Evolutionary conservation across 2,888 invertebrate species (phyloP).

Genomic region (Dorcus hopei): DNA sequence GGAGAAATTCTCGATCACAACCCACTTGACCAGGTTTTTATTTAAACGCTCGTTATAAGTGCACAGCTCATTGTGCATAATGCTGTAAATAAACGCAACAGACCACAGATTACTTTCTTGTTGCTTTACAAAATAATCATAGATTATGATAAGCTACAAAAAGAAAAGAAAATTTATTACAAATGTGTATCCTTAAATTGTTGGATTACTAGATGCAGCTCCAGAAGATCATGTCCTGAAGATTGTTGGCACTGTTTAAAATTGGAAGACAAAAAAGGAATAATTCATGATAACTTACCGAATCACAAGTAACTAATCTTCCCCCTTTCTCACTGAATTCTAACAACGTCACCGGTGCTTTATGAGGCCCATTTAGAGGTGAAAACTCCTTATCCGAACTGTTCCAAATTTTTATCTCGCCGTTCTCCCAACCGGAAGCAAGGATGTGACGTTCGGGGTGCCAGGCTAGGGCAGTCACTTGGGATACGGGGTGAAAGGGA

Average conservation of each 20-base stretch:
- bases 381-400: constrained; percentile 64
- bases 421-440: constrained; percentile 89
- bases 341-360: constrained; percentile 62
- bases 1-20: too few relatives aligned
- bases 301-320: constrained; percentile 82
- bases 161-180: too few relatives aligned
- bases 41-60: too few relatives aligned
- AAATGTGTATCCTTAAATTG: too few relatives aligned
- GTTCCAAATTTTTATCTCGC: constrained; percentile 83
- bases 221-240: too few relatives aligned
- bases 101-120: not conserved
- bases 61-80: too few relatives aligned
- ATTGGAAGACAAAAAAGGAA: not conserved
- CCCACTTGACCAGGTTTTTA: too few relatives aligned
- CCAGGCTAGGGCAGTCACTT: constrained; percentile 83
- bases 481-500: constrained; percentile 71
- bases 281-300: constrained; percentile 48
- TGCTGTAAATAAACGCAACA: not conserved
- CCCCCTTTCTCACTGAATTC: constrained; percentile 79
- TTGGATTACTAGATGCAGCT: not conserved
- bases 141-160: too few relatives aligned
- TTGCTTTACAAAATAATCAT: not conserved
- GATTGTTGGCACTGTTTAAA: too few relatives aligned
- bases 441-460: constrained; percentile 81
- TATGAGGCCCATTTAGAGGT: constrained; percentile 65